A percentile compares a stretch with the other conserved stretches of the same genome.
Evolutionary conservation across 2,888 invertebrate genomes (phyloP).

Genomic region (Serripes groenlandicus): DNA sequence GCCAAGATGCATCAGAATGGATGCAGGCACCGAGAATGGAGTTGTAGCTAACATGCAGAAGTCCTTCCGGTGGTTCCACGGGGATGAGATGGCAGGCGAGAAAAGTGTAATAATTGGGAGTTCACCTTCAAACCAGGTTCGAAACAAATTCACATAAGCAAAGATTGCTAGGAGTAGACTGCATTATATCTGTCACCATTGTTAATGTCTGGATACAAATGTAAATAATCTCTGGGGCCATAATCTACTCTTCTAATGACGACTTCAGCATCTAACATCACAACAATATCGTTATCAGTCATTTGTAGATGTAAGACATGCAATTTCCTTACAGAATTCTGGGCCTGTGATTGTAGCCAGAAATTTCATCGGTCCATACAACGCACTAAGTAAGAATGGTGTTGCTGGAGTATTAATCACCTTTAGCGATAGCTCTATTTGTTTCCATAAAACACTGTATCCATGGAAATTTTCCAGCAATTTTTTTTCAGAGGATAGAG

Average conservation of each 20-base stretch:
- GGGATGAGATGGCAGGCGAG: slow-evolving; percentile 36
- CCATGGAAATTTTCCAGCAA: background rate
- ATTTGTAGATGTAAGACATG: too few relatives aligned
- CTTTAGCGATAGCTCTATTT: background rate
- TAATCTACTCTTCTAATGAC: background rate
- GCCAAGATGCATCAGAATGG: slow-evolving; percentile 52
- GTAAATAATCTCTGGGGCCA: slow-evolving; percentile 1
- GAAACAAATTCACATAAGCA: slow-evolving; percentile 12
- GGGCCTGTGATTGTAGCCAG: background rate
- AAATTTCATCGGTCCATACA: background rate
- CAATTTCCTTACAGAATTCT: background rate
- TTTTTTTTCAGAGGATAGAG: slow-evolving; percentile 45
- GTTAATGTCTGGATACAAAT: slow-evolving; percentile 4
- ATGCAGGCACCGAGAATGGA: slow-evolving; percentile 51
- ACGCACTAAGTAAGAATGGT: background rate
- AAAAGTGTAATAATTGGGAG: slow-evolving; percentile 55
- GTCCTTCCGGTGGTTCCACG: slow-evolving; percentile 50
- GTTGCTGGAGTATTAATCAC: slow-evolving; percentile 6
- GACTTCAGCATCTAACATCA: background rate
- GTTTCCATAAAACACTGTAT: background rate
- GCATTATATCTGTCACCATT: slow-evolving; percentile 1
- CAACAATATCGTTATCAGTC: slow-evolving; percentile 1
- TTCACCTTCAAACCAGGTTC: slow-evolving; percentile 48
- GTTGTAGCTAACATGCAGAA: slow-evolving; percentile 47
- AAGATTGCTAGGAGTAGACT: slow-evolving; percentile 13